A percentile compares a stretch with the other conserved stretches of the same genome.
Conservation (phyloP, 2,113 vertebrate genomes). For the Odontophorus gujanensis region DNA sequence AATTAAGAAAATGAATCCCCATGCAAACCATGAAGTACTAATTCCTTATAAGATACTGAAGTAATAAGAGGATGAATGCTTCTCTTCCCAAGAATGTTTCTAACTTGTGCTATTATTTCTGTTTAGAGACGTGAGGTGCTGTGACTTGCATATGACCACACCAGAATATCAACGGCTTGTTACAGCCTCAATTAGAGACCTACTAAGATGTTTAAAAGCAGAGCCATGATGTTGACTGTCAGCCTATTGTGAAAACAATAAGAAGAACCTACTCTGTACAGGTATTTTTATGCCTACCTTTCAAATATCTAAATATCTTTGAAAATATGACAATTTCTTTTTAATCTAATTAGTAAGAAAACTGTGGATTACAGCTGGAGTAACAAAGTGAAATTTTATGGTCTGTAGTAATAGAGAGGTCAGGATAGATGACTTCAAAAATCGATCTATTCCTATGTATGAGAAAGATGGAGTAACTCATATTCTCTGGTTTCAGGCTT, state of each 20-base stretch:
- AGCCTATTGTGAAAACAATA: neutral
- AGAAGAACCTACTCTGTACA: neutral
- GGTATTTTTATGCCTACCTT: neutral
- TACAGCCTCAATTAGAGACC: neutral
- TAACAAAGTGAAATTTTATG: slow-evolving; percentile 20
- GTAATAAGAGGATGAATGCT: neutral
- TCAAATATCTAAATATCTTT: neutral
- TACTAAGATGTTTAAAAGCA: neutral
- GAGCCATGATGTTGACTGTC: neutral
- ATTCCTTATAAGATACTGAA: neutral
- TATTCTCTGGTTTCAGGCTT: neutral
- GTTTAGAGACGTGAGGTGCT: neutral
- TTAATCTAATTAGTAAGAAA: slow-evolving; percentile 7
- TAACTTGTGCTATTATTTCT: neutral
- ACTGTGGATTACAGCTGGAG: neutral
- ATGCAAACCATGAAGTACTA: neutral
- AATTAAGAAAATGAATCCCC: neutral
- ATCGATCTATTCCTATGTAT: neutral
- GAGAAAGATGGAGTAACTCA: neutral
- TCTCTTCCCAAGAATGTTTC: neutral
- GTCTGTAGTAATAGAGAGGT: slow-evolving; percentile 19
- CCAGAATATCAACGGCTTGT: neutral
- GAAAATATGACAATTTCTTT: neutral
- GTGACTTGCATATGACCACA: neutral
- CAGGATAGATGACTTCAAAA: slow-evolving; percentile 26